These are phyloP conservation scores for Luidia sarsii DNA, from an alignment of 53 echinoderm and acorn worm genomes.

Conservation along the genomic window DNA sequence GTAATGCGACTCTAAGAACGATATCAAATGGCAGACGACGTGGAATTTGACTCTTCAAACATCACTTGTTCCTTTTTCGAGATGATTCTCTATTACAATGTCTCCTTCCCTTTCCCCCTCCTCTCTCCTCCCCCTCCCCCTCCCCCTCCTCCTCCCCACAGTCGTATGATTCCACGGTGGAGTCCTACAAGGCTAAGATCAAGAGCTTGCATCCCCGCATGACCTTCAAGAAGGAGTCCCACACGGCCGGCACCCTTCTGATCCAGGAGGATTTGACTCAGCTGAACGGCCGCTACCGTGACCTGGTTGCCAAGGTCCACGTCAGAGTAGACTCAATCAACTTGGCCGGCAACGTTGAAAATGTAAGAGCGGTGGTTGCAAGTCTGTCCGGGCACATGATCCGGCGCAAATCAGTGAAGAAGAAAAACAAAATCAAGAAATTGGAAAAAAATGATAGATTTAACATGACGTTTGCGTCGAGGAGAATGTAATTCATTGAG, in stretches of 20 bases:
- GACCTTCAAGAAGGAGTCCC: slow-evolving; percentile 32
- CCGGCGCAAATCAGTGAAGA: not conserved
- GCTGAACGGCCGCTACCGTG: slow-evolving; percentile 74
- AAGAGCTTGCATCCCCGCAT: slow-evolving; percentile 57
- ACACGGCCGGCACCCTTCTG: slow-evolving; percentile 63
- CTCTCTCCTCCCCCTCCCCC: no score
- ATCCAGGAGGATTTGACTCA: slow-evolving; percentile 74
- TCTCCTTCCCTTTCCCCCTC: no score
- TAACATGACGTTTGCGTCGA: no score
- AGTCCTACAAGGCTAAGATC: slow-evolving; percentile 56
- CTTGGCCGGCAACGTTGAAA: slow-evolving; percentile 58
- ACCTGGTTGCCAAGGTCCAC: slow-evolving; percentile 74
- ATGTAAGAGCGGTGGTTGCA: slow-evolving; percentile 54
- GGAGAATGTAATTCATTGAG: no score
- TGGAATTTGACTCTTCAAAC: not conserved
- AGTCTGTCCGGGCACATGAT: not conserved
- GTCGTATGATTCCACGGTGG: slow-evolving; percentile 72
- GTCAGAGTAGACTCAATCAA: slow-evolving; percentile 70
- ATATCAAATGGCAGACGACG: no score
- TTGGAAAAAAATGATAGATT: no score
- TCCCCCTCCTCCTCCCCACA: no score
- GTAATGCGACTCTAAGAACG: not conserved
- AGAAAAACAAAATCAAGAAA: not conserved
- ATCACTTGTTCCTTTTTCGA: not conserved
- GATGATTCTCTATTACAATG: not conserved